phyloP scores from a whole-genome alignment of 2,888 invertebrate genomes.

The Ophion obscuratus region DNA sequence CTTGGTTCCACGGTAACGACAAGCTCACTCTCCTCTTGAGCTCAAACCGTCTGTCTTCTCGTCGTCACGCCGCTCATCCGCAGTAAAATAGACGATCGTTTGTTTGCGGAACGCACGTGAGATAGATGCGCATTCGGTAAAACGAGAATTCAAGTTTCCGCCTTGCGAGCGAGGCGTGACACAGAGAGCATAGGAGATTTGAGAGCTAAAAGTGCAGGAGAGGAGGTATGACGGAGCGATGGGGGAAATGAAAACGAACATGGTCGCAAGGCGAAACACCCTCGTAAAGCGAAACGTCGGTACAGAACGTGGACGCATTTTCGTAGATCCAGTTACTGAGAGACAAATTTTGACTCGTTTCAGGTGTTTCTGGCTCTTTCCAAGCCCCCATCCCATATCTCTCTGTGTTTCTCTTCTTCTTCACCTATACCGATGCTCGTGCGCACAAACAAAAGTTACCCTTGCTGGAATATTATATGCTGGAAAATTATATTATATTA shows the following conservation, averaged over 20 bases:
- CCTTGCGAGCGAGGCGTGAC: slow-evolving; percentile 50
- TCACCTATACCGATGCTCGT: slow-evolving; percentile 37
- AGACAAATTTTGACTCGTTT: slow-evolving; percentile 72
- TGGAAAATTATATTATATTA: too few species aligned
- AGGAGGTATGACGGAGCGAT: slow-evolving; percentile 56
- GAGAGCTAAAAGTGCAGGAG: slow-evolving; percentile 58
- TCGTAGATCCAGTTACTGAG: slow-evolving; percentile 71
- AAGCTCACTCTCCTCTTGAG: slow-evolving; percentile 43
- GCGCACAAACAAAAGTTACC: slow-evolving; percentile 52
- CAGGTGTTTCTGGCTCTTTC: slow-evolving; percentile 62
- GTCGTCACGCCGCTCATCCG: slow-evolving; percentile 69
- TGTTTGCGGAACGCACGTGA: slow-evolving; percentile 71
- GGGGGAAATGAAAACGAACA: slow-evolving; percentile 63
- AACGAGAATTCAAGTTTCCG: slow-evolving; percentile 56
- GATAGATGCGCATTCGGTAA: slow-evolving; percentile 68
- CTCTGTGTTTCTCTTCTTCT: slow-evolving; percentile 50
- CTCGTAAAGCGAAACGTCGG: slow-evolving; percentile 69
- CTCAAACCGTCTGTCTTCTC: slow-evolving; percentile 51
- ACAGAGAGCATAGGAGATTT: slow-evolving; percentile 49
- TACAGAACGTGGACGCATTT: slow-evolving; percentile 71
- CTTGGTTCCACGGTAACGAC: slow-evolving; percentile 26
- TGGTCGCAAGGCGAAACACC: slow-evolving; percentile 67
- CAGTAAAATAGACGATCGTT: slow-evolving; percentile 73
- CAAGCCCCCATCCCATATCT: slow-evolving; percentile 20
- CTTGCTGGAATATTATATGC: slow-evolving; percentile 47